A percentile compares a stretch with the other conserved stretches of the same genome.
phyloP scores from a whole-genome alignment of 2,797 vertebrate genomes.

The Cephalopachus bancanus region DNA sequence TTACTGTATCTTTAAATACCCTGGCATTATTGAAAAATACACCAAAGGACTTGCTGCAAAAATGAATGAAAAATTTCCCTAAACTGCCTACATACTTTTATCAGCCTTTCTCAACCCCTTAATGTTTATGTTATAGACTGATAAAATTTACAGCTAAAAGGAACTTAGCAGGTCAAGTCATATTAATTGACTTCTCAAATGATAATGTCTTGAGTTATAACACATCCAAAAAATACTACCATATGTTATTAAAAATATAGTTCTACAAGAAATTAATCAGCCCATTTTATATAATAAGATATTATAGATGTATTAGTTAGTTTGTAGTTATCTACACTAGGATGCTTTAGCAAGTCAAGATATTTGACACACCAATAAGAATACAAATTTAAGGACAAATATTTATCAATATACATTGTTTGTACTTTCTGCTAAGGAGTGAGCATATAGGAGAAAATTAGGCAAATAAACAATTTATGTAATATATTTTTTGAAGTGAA shows the following conservation, averaged over 20 bases:
- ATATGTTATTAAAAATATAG: not conserved
- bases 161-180: not conserved
- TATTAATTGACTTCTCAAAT: not conserved
- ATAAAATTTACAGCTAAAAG: not conserved
- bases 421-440: not conserved
- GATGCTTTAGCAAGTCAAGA: not conserved
- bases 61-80: not conserved
- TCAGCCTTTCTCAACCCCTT: not conserved
- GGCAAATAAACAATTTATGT: not conserved
- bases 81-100: not conserved
- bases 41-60: not conserved
- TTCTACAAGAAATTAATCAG: not conserved
- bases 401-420: not conserved
- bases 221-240: not conserved
- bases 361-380: not conserved
- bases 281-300: not conserved
- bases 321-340: not conserved
- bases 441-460: not conserved
- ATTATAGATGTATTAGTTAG: not conserved
- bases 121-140: not conserved
- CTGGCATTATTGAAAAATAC: not conserved
- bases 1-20: conserved; percentile 32
- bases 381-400: not conserved
- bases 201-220: not conserved
- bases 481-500: not conserved